Evolutionary conservation across 1,140 invertebrate genomes (phyloP), one percentile per base, ranked within the genome.

Genomic region (Meloidogyne hapla): DNA sequence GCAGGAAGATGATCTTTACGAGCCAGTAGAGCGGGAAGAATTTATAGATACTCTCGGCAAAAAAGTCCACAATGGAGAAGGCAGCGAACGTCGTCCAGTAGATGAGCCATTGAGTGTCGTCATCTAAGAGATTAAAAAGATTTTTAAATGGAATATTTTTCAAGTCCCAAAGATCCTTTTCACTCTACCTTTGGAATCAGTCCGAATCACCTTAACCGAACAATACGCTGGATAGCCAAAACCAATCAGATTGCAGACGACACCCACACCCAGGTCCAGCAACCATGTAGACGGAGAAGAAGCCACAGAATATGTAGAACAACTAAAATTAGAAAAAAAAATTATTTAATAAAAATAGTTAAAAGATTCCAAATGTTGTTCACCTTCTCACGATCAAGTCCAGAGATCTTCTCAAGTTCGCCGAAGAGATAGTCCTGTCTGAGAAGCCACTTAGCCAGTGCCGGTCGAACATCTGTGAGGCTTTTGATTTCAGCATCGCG

Each of bases 171-270:
- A n/a, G n/a, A n/a, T n/a, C n/a, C n/a, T n/a, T n/a, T n/a, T 48
- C 13, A 48, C 15, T 4, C 0, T 13, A 48, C 45, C 45, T 48
- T 48, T 48, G 45, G 45, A 3, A 48, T 48, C 45, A 15, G 45
- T 72, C 9, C 26, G 42, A 38, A 72, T 45, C 21, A 48, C 74
- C 67, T 64, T 65, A 23, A 77, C 71, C 42, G 90, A 98, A 81
- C 92, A 91, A 88, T 97, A 98, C 1, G 95, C 95, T 28, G 96
- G 96, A 88, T 98, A 98, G 0, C 93, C 86, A 86, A 98, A 96
- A 21, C 94, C 95, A 85, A 98, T 93, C 64, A 92, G 89, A 88
- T 98, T 98, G 89, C 94, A 97, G 73, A 99, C 89, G 77, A 99
- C 89, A 88, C 96, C n/a, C 93, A 77, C 94, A 94, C 70, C 93